phyloP scores from a whole-genome alignment of 1,140 invertebrate genomes.

The Scaptodrosophila lebanonensis region DNA sequence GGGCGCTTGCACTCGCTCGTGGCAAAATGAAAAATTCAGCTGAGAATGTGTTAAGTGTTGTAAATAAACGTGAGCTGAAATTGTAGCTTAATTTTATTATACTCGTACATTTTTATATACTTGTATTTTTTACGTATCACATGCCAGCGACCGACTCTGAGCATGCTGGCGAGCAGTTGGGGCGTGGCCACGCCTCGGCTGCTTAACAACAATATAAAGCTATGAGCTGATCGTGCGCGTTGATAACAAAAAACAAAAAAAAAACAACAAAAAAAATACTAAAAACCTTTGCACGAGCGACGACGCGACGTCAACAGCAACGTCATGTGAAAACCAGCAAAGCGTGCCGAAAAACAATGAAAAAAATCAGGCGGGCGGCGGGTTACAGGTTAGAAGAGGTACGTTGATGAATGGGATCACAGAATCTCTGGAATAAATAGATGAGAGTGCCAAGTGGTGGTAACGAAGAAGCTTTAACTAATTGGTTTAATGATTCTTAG shows the following conservation, averaged over 20 bases:
- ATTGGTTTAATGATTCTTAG: no score
- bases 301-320: not conserved
- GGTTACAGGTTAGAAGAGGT: no score
- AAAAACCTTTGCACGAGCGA: not conserved
- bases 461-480: no score
- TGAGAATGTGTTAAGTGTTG: slow-evolving; percentile 59
- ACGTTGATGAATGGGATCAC: no score
- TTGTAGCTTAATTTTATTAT: slow-evolving; percentile 16
- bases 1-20: slow-evolving; percentile 34
- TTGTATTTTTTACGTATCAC: slow-evolving; percentile 28
- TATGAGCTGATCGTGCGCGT: slow-evolving; percentile 23
- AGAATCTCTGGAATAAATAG: no score
- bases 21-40: slow-evolving; percentile 8
- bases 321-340: slow-evolving; percentile 14
- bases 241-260: no score
- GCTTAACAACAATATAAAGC: no score
- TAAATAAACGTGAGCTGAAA: slow-evolving; percentile 47
- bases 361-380: not conserved
- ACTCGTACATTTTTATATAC: slow-evolving; percentile 23
- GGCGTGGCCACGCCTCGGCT: no score
- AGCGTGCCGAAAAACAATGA: slow-evolving; percentile 8
- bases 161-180: slow-evolving; percentile 17
- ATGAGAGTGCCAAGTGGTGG: no score
- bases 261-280: no score
- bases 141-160: slow-evolving; percentile 2